Evolutionary conservation across 2,888 invertebrate genomes (phyloP).

Genomic region (Acanthopleura granulata): DNA sequence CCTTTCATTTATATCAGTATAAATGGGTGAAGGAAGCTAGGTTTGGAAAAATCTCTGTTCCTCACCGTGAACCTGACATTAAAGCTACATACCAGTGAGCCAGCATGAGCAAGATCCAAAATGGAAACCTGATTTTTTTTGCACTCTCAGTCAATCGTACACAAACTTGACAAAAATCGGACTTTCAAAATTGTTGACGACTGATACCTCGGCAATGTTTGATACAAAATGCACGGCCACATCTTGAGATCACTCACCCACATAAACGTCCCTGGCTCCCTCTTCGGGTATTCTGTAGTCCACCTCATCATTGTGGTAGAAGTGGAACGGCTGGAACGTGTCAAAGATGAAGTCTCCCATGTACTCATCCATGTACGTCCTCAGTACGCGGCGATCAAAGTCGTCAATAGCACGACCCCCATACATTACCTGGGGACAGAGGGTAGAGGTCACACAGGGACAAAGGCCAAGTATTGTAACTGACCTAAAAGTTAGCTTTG

Average conservation of each 20-base stretch:
- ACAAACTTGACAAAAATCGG: neutral
- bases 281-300: constrained; percentile 83
- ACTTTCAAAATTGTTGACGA: neutral
- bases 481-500: no score
- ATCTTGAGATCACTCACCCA: constrained; percentile 46
- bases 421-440: constrained; percentile 83
- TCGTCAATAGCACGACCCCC: constrained; percentile 94
- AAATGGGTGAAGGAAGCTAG: no score
- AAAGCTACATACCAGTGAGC: neutral
- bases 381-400: constrained; percentile 88
- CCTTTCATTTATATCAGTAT: no score
- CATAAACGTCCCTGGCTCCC: constrained; percentile 63
- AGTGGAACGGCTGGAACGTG: constrained; percentile 90
- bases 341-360: constrained; percentile 95
- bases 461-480: no score
- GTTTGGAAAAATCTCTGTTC: no score
- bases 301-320: constrained; percentile 81
- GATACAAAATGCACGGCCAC: neutral
- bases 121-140: no score
- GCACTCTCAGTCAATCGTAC: neutral
- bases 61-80: no score
- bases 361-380: constrained; percentile 93
- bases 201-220: no score
- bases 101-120: neutral
- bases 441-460: no score